phyloP scores from a whole-genome alignment of 2,888 invertebrate species.

The Chymomyza fuscimana region DNA sequence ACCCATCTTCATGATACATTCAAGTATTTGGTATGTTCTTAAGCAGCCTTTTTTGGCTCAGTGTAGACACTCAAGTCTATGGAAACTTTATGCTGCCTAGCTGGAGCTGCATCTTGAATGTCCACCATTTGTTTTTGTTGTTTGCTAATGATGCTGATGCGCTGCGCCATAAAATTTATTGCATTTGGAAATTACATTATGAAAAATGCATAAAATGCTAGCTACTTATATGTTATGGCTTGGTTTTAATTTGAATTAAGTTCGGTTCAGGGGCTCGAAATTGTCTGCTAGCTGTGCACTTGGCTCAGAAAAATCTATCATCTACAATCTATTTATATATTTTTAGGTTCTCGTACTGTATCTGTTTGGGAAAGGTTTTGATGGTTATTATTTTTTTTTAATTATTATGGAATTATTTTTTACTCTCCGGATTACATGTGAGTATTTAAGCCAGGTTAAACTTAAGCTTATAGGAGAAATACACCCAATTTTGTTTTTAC shows the following conservation, averaged over 20 bases:
- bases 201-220: conserved; percentile 67
- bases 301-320: no score
- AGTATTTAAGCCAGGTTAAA: no score
- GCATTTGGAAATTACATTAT: conserved; percentile 71
- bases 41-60: neutral
- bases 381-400: no score
- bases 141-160: conserved; percentile 70
- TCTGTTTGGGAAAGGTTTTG: no score
- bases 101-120: conserved; percentile 6
- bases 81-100: neutral
- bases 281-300: neutral
- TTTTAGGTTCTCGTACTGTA: no score
- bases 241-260: neutral
- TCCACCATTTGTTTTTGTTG: conserved; percentile 18
- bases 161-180: conserved; percentile 52
- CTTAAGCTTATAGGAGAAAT: no score
- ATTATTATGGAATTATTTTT: no score
- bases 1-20: no score
- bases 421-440: no score
- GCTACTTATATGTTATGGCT: neutral
- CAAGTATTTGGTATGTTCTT: neutral
- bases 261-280: neutral
- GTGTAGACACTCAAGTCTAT: neutral
- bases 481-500: no score
- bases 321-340: no score